Evolutionary conservation across 2,888 invertebrate species (phyloP), one percentile per base, ranked within the genome.

Genomic region (Drosophila anomalata): DNA sequence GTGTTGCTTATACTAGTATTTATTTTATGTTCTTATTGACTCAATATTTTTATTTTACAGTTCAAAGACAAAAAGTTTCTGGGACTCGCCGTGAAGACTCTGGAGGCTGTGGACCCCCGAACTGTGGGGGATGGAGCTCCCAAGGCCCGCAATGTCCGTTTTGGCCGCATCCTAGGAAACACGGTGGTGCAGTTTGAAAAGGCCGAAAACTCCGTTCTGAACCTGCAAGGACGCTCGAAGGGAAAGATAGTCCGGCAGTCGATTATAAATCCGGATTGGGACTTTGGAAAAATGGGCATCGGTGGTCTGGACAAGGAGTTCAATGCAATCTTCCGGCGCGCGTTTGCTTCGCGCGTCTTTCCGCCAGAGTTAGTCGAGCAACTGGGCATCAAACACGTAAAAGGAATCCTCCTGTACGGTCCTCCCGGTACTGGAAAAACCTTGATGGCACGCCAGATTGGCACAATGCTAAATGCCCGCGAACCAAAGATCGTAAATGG

Each of bases 381-480:
- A 91, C 93, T 99, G 78, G 99, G 98, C 33, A 97, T 98, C 92
- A 99, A 99, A 90, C 99, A 99, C 93, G 99, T 99, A 0, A 97
- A 98, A 91, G 99, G 99, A 85, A 99, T 99, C 83, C 93, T 99
- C 26, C 93, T 99, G 2, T 99, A 93, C 92, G 99, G 99, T 0
- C 99, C 99, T 4, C 99, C 99, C 29, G 99, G 99, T 86, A 99
- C 99, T 3, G 99, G 99, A 82, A 99, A 99, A 93, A 99, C 99
- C 0, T 92, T 99, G 79, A 99, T 99, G 98, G 99, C 99, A 0
- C 94, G 99, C n/a, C 99, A 99, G 93, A 99, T 99, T 87, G 98
- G 99, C 3, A 97, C 97, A 76, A 99, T 99, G 99, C 93, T 99
- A 86, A 99, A 99, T 92, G 97, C 99, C 0, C 94, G 99, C 29